Conservation (phyloP, 1,140 invertebrate genomes). For the Drosophila arawakana region DNA sequence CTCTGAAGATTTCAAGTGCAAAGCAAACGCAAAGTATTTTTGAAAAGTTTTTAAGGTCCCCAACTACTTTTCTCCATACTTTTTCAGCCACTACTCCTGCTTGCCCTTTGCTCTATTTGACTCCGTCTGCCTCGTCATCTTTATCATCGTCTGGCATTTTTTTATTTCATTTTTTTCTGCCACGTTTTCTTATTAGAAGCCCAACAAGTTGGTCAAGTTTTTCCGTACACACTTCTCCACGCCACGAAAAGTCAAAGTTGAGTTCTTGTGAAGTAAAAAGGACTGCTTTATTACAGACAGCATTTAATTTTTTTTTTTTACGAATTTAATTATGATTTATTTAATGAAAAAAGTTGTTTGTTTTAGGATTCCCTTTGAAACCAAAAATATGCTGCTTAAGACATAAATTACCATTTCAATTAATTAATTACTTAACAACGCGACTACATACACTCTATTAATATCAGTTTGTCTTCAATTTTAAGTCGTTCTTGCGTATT, state of each 20-base stretch:
- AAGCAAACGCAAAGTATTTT: slow-evolving; percentile 22
- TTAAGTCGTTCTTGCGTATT: not conserved
- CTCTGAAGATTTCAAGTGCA: slow-evolving; percentile 30
- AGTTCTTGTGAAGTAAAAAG: too few species aligned
- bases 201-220: slow-evolving; percentile 35
- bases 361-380: not conserved
- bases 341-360: not conserved
- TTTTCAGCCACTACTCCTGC: not conserved
- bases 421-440: slow-evolving; percentile 14
- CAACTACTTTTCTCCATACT: too few species aligned
- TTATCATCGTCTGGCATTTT: slow-evolving; percentile 25
- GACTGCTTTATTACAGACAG: too few species aligned
- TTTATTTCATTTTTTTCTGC: not conserved
- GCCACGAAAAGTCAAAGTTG: not conserved
- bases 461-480: not conserved
- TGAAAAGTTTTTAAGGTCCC: slow-evolving; percentile 14
- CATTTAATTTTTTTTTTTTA: too few species aligned
- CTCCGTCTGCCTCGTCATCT: slow-evolving; percentile 22
- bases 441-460: not conserved
- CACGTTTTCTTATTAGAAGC: slow-evolving; percentile 38
- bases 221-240: slow-evolving; percentile 13
- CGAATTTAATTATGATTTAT: not conserved
- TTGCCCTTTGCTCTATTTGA: slow-evolving; percentile 16
- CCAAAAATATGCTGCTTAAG: not conserved
- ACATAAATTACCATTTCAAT: slow-evolving; percentile 21